Evolutionary conservation across 1,140 invertebrate genomes (phyloP).

Genomic region (Leptoteleia sp.): DNA sequence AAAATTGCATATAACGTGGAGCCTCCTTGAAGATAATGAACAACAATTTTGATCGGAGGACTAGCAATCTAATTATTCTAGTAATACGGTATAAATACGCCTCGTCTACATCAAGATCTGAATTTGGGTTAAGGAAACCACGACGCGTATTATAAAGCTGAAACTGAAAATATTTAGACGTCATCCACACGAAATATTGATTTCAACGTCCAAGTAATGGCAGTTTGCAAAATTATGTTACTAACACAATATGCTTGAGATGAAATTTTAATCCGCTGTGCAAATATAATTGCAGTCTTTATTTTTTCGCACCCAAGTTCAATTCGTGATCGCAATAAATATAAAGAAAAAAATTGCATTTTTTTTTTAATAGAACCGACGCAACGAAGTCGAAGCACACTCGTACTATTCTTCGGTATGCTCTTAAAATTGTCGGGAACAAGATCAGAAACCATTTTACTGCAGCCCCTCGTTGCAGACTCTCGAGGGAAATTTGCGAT

Average conservation of each 20-base stretch:
- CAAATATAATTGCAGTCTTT: no score
- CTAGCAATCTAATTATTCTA: slow-evolving; percentile 17
- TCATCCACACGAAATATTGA: slow-evolving; percentile 8
- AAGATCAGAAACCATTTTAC: slow-evolving; percentile 45
- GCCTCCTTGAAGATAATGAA: slow-evolving; percentile 12
- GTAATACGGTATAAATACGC: slow-evolving; percentile 5
- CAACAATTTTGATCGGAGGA: slow-evolving; percentile 13
- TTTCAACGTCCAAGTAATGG: neutral
- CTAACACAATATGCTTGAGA: neutral
- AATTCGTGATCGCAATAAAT: no score
- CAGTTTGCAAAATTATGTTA: neutral
- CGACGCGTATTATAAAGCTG: neutral
- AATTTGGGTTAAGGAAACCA: slow-evolving; percentile 45
- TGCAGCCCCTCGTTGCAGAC: slow-evolving; percentile 35
- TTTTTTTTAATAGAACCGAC: no score
- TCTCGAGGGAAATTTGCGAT: slow-evolving; percentile 55
- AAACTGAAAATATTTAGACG: slow-evolving; percentile 18
- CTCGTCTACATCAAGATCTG: slow-evolving; percentile 2
- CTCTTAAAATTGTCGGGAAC: slow-evolving; percentile 42
- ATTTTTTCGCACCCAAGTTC: no score
- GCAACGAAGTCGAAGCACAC: no score
- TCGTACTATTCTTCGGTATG: slow-evolving; percentile 22
- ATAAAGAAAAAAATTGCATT: no score
- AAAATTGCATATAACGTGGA: slow-evolving; percentile 7
- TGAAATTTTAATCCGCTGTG: slow-evolving; percentile 21